These are phyloP conservation scores for Agrilus mali DNA, from an alignment of 2,888 invertebrate genomes.

Conservation along the genomic window DNA sequence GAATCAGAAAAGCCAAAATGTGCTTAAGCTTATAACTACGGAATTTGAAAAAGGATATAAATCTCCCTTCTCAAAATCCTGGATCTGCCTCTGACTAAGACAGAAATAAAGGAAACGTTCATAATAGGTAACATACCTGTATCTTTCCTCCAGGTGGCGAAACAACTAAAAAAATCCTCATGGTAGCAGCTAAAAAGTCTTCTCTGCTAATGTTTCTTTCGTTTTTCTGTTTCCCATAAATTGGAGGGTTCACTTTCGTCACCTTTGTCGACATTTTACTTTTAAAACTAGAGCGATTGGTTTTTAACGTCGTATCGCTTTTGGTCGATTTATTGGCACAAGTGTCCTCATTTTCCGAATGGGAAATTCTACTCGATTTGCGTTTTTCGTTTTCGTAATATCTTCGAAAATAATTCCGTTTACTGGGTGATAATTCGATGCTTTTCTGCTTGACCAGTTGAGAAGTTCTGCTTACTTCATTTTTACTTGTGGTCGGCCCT, in stretches of 20 bases:
- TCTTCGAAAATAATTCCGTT: conserved; percentile 17
- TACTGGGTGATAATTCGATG: conserved; percentile 19
- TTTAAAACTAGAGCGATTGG: conserved; percentile 23
- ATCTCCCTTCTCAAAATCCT: no score
- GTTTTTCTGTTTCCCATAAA: conserved; percentile 16
- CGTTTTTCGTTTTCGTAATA: no score
- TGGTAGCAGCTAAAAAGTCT: conserved; percentile 58
- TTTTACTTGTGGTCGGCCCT: conserved; percentile 16
- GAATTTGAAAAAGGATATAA: no score
- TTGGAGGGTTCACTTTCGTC: conserved; percentile 16
- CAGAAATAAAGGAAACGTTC: no score
- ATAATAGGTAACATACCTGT: conserved; percentile 33
- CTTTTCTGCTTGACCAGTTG: conserved; percentile 28
- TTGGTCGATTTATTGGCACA: conserved; percentile 8
- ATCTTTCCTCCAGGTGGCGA: conserved; percentile 52
- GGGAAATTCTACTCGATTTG: no score
- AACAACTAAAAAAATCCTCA: conserved; percentile 61
- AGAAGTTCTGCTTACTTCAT: conserved; percentile 8
- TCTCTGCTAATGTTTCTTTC: conserved; percentile 39
- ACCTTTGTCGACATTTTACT: conserved; percentile 15
- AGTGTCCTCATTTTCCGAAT: conserved; percentile 15
- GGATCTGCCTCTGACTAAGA: no score
- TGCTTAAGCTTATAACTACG: no score
- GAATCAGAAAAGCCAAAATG: no score
- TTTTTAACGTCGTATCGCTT: conserved; percentile 23